Base-by-base conservation (phyloP, 2,888 invertebrate genomes). In the Leptothorax acervorum region DNA sequence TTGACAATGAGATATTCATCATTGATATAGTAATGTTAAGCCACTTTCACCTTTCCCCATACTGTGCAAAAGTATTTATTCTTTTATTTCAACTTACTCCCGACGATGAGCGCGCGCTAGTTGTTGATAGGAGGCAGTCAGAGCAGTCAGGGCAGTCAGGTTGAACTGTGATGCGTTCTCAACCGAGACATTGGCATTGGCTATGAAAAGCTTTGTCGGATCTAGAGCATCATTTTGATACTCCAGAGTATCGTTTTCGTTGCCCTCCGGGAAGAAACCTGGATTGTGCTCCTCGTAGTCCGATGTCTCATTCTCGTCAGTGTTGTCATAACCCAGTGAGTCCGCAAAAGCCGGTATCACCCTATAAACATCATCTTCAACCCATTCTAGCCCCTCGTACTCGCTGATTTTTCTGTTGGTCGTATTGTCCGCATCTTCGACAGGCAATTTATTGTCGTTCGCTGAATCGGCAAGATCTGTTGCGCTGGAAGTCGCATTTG, bases 321-420 rank as follows among this genome's bases (percentile, higher is more conserved):
- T 79, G 42, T 85, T 84, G 8, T 93, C 93, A 39, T 92, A 48
- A 51, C 91, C 89, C 8, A 93, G 78, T 0, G 90, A 87, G 11
- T 93, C 93, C 65, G 91, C 89, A 6, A 92, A 91, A 23, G 92
- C 93, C 3, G 94, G 94, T 68, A 94, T 92, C 42, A 95, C 95
- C 66, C 94, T 91, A 86, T 94, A 95, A 68, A 95, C 94, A 63
- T 95, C 94, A 55, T 93, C 94, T 45, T 92, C 93, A 68, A 95
- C 90, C 94, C 94, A 95, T 55, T 94, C 94, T 31, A 95, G 88
- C 0, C 94, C 95, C 82, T 94, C 93, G 90, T 93, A 94, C 75
- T 92, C 91, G 68, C 89, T 91, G 68, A 89, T 73, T 55, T 76
- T 88, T 51, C 48, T 78, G 18, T 23, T 74, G 8, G 8, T 57